Evolutionary conservation across 2,797 vertebrate genomes (phyloP), one percentile per base, ranked within the genome.

Genomic region (Clarias pachynema): DNA sequence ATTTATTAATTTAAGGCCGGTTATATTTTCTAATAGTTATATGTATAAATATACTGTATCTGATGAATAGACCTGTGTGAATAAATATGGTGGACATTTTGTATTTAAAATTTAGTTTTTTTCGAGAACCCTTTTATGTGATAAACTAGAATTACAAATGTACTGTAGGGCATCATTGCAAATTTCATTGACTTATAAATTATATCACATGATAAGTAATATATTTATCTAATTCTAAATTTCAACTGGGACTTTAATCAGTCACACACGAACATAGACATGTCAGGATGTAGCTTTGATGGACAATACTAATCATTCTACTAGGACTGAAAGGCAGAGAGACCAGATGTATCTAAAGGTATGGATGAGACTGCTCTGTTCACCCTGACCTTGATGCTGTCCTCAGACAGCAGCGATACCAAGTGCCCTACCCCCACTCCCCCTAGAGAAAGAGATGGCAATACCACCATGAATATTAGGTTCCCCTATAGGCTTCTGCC

Each of bases 361-460:
- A 91, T 89, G 60, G 1, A 85, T 82, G 90, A 91, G 91, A 89
- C 92, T 90, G 90, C 93, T 91, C 79, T 63, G 80, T 85, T 92
- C 90, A 87, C 81, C 62, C 85, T 87, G 88, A 85, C 83, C 80
- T 91, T 93, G 93, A 92, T 86, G 85, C 84, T 93, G 90, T 90
- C 86, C 84, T 91, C 90, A 94, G 91, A 93, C 93, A 93, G 93
- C 93, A 95, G 92, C 90, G 93, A 90, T 93, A 92, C 87, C 90
- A 89, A 86, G 62, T 87, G 89, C 88, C 83, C 87, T 90, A 88
- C 83, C 86, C 87, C 89, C 86, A 88, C 85, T 79, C 40, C 80
- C 75, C 86, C 84, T 80, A 90, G 88, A 93, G 91, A 92, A 92
- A 90, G 90, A 80, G 60, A 89, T 86, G 79, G 86, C 85, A 88